Evolutionary conservation across 30 jellyfish, hydroid and myxozoan species (phyloP), one percentile per base, ranked within the genome.

Genomic region (Turritopsis dohrnii): DNA sequence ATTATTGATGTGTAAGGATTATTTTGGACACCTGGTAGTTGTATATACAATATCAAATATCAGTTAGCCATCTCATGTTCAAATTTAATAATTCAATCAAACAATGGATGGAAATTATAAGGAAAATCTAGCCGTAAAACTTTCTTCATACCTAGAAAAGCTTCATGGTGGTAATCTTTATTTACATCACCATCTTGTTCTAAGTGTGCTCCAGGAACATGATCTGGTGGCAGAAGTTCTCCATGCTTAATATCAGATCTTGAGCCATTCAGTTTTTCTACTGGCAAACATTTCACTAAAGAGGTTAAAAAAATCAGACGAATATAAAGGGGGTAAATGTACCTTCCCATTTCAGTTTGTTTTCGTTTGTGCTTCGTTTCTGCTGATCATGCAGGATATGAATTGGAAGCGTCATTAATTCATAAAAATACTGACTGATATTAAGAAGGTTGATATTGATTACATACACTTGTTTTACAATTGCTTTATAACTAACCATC

Each of bases 181-280:
- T 90, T 90, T 29, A 90, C 20, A 71, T 90, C 95, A 0, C 97
- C 97, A 80, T 90, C 97, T 29, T 90, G 97, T 81, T 90, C 97
- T 88, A 90, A 82, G 54, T 90, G 97, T 23, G 87, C 95, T 16
- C 95, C 97, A 28, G 95, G 91, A 65, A 90, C 74, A 69, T 90
- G 97, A 65, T 90, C 97, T 19, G 97, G 97, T 18, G 97, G 97
- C 18, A 90, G 91, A 83, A 90, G 75, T 8, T 90, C 97, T 76
- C 31, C 52, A 85, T 86, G 89, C 73, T 77, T 83, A 24, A 90
- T 85, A 53, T 85, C 96, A 7, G 83, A 87, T 18, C 96, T 86
- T 20, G 96, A 79, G 69, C 81, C 86, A 75, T 89, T 89, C 60
- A 74, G 22, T n/a, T 19, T 69, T 8, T 69, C 77, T n/a, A 69